Percentiles rank a stretch among this genome's conserved stretches.
Conservation (phyloP, 2,797 vertebrate genomes). For the Gastrophryne carolinensis region DNA sequence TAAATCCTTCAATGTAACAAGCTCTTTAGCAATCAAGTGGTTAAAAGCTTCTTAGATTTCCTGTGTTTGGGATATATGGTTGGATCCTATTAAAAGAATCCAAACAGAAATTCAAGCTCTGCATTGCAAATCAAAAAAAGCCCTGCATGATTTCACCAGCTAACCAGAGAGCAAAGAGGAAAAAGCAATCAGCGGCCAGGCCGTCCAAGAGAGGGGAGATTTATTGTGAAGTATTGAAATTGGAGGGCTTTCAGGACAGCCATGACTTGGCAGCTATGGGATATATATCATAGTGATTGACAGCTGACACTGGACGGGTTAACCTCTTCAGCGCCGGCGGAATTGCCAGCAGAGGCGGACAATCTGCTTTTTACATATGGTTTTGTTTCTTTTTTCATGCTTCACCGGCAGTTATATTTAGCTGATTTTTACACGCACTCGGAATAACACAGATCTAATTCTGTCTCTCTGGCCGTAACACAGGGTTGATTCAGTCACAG, state of each 20-base stretch:
- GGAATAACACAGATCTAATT: conserved; percentile 20
- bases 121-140: conserved; percentile 4
- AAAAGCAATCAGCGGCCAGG: conserved; percentile 31
- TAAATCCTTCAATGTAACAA: too few species aligned
- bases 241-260: conserved; percentile 2
- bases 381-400: conserved; percentile 13
- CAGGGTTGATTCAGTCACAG: conserved; percentile 2
- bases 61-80: neutral
- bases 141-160: conserved; percentile 3
- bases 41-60: conserved; percentile 7
- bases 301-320: conserved; percentile 1
- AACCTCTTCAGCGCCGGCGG: neutral
- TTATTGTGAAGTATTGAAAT: conserved; percentile 3
- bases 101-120: conserved; percentile 9
- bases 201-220: conserved; percentile 4
- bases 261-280: conserved; percentile 15
- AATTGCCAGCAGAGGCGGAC: neutral
- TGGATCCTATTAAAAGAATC: conserved; percentile 2
- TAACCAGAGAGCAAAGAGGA: conserved; percentile 1
- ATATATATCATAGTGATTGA: conserved; percentile 14
- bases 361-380: neutral
- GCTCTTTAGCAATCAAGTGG: neutral
- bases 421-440: conserved; percentile 13
- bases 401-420: neutral
- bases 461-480: conserved; percentile 12